Evolutionary conservation across 2,797 vertebrate species (phyloP).

Genomic region (Tinamus major): DNA sequence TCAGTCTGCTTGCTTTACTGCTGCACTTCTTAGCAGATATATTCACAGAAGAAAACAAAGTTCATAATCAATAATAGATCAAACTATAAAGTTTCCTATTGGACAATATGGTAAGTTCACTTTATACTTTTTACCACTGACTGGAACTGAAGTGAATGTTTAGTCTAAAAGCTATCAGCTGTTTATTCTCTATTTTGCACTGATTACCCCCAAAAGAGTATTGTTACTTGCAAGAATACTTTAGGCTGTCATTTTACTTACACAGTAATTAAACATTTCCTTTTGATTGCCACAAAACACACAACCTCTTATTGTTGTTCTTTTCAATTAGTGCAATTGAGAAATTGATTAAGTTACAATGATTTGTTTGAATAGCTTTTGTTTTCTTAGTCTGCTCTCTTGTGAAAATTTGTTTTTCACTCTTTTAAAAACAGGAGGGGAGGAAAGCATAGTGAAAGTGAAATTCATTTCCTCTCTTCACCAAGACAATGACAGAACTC

Average conservation of each 20-base stretch:
- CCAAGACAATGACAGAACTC: background rate
- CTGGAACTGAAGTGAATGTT: conserved; percentile 21
- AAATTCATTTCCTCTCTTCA: background rate
- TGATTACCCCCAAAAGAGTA: conserved; percentile 48
- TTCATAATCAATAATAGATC: background rate
- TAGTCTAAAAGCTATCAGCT: conserved; percentile 31
- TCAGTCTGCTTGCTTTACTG: background rate
- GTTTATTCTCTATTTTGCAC: conserved; percentile 38
- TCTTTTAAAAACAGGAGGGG: background rate
- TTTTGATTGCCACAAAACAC: conserved; percentile 37
- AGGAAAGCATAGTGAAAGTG: background rate
- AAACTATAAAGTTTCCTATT: background rate
- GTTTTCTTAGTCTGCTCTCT: background rate
- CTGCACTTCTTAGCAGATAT: background rate
- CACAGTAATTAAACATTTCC: conserved; percentile 60
- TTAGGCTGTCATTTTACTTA: conserved; percentile 59
- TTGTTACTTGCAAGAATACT: conserved; percentile 41
- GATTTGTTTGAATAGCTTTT: conserved; percentile 42
- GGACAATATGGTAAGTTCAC: background rate
- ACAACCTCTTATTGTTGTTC: conserved; percentile 47
- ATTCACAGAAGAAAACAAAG: background rate
- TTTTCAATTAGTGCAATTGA: conserved; percentile 53
- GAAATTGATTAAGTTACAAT: conserved; percentile 63
- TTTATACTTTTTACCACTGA: conserved; percentile 7
- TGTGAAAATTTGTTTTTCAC: background rate